A percentile compares a stretch with the other conserved stretches of the same genome.
Conservation (phyloP, 2,797 vertebrate genomes). For the Molossus alvarezi region DNA sequence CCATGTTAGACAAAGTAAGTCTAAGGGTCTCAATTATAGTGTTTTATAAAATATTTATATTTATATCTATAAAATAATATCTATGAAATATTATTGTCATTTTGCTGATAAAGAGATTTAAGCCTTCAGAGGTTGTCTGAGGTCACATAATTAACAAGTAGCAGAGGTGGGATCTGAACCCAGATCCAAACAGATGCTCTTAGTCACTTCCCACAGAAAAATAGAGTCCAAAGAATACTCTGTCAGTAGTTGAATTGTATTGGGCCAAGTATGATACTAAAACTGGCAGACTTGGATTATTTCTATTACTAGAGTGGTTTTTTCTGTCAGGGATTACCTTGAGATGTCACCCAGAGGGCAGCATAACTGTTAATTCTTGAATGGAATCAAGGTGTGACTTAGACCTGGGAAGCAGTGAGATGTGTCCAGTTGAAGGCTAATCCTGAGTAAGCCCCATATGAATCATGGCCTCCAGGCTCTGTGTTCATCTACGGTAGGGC, state of each 20-base stretch:
- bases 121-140: background rate
- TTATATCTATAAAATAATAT: background rate
- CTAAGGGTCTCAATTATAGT: background rate
- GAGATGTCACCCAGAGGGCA: background rate
- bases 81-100: background rate
- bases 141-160: background rate
- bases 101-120: conserved; percentile 25
- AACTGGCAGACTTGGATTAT: background rate
- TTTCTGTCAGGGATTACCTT: background rate
- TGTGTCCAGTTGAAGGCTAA: background rate
- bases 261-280: background rate
- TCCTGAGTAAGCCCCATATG: background rate
- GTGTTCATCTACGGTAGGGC: background rate
- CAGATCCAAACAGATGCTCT: background rate
- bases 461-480: background rate
- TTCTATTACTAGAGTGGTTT: background rate
- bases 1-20: background rate
- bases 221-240: background rate
- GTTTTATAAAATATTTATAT: conserved; percentile 28
- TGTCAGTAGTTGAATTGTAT: background rate
- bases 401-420: background rate
- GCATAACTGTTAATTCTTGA: background rate
- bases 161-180: background rate
- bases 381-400: background rate
- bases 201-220: conserved; percentile 44